Base-by-base conservation (phyloP, 2,888 invertebrate genomes). In the Baccha elongata region DNA sequence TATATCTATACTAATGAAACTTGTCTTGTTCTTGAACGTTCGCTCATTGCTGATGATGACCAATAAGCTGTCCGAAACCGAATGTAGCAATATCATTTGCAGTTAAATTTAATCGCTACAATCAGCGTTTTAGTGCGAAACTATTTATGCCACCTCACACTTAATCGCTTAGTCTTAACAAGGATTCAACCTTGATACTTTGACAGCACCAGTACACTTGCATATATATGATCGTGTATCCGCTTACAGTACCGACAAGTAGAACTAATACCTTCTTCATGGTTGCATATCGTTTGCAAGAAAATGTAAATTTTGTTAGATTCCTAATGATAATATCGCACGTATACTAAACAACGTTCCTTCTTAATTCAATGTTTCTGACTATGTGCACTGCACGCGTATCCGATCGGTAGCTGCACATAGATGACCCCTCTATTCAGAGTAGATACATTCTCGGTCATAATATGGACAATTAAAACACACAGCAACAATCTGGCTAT, bases 301-400 rank as follows among this genome's bases (percentile, higher is more conserved):
- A 74, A 55, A 50, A 58, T 55, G 50, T 29, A 42, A 58, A 40
- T 67, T 67, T 55, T 74, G 74, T 74, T 65, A 67, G 67, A 60
- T 58, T 74, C 58, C 42, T 42, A 74, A 65, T 40, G 74, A 74
- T 74, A 50, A 23, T 74, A 74, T 74, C 74, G 50, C 67, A 67
- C 74, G 58, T 58, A 67, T 58, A 67, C 65, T 74, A 50, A 74
- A 42, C 58, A 74, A 65, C 74, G 74, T 67, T 74, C 74, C 74
- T 58, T 67, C 67, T 74, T 67, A 74, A 67, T 74, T 67, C 67
- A 74, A 74, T n/a, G n/a, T 74, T 58, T 67, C 65, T 64, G 52
- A 35, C 62, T 67, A n/a, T n/a, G n/a, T n/a, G n/a, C 53, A 50
- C 64, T n/a, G 50, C 29, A 32, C 40, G 11, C 37, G 42, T 11